Base-by-base conservation (phyloP, 2,113 vertebrate species). In the Bombycilla garrulus region DNA sequence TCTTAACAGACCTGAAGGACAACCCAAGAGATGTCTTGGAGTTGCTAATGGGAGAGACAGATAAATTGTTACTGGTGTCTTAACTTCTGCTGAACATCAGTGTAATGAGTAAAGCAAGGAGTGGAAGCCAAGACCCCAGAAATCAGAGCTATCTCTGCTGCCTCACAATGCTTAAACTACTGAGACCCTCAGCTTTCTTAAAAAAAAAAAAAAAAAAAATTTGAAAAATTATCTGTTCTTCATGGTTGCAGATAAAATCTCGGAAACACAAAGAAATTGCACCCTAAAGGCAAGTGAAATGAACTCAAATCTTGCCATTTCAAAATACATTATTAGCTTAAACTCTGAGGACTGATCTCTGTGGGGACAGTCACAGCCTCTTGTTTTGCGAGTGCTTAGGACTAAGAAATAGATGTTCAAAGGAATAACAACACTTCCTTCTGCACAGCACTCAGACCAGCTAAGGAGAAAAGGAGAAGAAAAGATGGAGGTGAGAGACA, bases 201-300 rank as follows among this genome's bases (percentile, higher is more conserved):
- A 36, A 35, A 56, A 74, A 48, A 44, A 35, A 20, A 18, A 20
- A 33, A 26, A 48, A 47, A 65, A n/a, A n/a, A n/a, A n/a, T n/a
- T 18, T 25, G 12, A 21, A 17, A 66, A 53, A 22, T 3, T 35
- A 33, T 54, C 36, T 66, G 11, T n/a, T 53, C 64, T 80, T 88
- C 67, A 36, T 31, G 12, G 23, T 72, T 89, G 53, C 57, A 76
- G 64, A 64, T 67, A 89, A 89, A 92, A 92, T n/a, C 86, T 84
- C 80, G 38, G 60, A 86, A 82, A 80, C 33, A 36, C 5, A 66
- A 91, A 86, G 54, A 47, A 86, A 73, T 54, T 65, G 25, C 35
- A 92, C 48, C 44, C 91, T 91, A 60, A 92, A 93, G 73, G 83
- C 83, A 93, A 81, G 48, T 60, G 80, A 93, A 93, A 93, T 74